These are phyloP conservation scores for Schrankia costaestrigalis DNA, from an alignment of 2,888 invertebrate species.

Conservation along the genomic window DNA sequence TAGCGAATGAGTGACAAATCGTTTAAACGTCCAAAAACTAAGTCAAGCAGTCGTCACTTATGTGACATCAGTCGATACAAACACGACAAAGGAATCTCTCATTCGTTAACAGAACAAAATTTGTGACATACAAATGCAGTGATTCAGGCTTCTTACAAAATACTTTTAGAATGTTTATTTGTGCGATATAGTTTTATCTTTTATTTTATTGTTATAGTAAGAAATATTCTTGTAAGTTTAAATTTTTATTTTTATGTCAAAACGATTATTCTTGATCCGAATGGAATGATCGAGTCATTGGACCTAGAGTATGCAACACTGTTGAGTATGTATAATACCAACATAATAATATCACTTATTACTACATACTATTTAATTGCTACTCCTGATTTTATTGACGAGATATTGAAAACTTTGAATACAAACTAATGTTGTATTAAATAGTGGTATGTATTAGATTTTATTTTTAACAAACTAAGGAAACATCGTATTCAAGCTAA, in stretches of 20 bases:
- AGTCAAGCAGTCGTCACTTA: constrained; percentile 12
- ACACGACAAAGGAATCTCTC: constrained; percentile 18
- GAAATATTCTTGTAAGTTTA: constrained; percentile 15
- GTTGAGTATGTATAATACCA: constrained; percentile 43
- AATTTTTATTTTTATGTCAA: constrained; percentile 26
- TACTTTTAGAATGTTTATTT: constrained; percentile 45
- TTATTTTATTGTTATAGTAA: constrained; percentile 36
- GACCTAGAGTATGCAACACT: constrained; percentile 38
- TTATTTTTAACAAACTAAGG: constrained; percentile 25
- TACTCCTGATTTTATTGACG: constrained; percentile 60
- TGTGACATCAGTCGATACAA: constrained; percentile 7
- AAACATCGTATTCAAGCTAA: constrained; percentile 47
- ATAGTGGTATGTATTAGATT: constrained; percentile 22
- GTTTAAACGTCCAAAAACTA: background rate
- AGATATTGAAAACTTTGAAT: constrained; percentile 35
- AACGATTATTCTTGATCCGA: constrained; percentile 40
- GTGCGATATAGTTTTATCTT: constrained; percentile 54
- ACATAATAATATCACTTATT: constrained; percentile 59
- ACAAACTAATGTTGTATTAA: constrained; percentile 34
- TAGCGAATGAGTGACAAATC: constrained; percentile 28
- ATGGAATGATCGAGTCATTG: constrained; percentile 65
- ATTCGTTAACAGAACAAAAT: constrained; percentile 36
- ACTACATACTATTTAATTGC: constrained; percentile 49
- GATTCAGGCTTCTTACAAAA: constrained; percentile 54
- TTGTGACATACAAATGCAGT: constrained; percentile 66